These are phyloP conservation scores for Fregetta grallaria DNA, from an alignment of 2,113 vertebrate species.

Conservation along the genomic window DNA sequence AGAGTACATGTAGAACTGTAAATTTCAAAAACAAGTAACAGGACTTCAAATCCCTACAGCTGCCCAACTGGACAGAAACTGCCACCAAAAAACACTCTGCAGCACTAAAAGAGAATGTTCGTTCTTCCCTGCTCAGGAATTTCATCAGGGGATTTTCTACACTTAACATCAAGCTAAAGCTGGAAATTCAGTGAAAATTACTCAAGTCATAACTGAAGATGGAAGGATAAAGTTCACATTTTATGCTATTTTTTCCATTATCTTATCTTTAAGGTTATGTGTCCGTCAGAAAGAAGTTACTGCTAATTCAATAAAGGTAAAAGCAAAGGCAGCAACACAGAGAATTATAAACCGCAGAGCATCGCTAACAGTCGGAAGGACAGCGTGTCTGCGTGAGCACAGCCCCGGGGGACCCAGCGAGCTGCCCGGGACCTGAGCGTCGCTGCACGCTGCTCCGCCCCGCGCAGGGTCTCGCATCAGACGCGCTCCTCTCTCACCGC, in stretches of 20 bases:
- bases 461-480: rapidly evolving
- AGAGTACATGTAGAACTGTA: background rate
- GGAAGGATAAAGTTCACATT: background rate
- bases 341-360: background rate
- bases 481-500: rapidly evolving
- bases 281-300: background rate
- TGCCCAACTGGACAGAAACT: background rate
- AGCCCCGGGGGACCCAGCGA: rapidly evolving
- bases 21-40: background rate
- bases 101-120: background rate
- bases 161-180: background rate
- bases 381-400: rapidly evolving
- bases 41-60: background rate
- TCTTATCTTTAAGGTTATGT: background rate
- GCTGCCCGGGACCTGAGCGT: background rate
- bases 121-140: background rate
- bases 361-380: rapidly evolving
- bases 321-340: background rate
- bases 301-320: background rate
- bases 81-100: background rate
- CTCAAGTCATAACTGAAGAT: background rate
- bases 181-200: background rate
- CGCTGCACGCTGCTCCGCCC: too few species aligned
- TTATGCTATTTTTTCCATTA: background rate
- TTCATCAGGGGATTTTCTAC: background rate